A percentile compares a stretch with the other conserved stretches of the same genome.
Conservation (phyloP, 1,140 invertebrate genomes). For the Hyposmocoma kahamanoa region DNA sequence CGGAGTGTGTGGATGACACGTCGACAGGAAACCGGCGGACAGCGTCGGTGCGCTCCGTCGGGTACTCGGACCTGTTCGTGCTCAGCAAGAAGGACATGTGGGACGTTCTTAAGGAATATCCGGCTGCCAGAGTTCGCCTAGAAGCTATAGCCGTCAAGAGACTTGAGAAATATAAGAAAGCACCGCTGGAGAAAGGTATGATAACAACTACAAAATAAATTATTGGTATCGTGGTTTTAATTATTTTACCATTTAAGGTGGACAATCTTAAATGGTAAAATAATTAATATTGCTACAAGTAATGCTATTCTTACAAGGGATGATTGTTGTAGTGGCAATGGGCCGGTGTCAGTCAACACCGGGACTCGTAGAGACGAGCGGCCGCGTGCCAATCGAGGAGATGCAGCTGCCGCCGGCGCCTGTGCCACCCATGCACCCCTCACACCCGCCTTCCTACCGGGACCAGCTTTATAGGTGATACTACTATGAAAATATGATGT, state of each 20-base stretch:
- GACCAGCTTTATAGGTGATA: conserved; percentile 69
- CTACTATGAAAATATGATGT: no score
- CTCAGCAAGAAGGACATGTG: conserved; percentile 99
- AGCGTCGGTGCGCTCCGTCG: conserved; percentile 96
- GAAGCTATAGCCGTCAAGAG: conserved; percentile 98
- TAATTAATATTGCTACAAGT: no score
- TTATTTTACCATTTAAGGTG: no score
- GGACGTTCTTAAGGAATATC: conserved; percentile 99
- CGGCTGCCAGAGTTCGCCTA: conserved; percentile 94
- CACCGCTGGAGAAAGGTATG: conserved; percentile 92
- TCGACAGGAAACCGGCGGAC: conserved; percentile 94
- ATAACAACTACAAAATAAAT: neutral
- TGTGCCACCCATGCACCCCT: conserved; percentile 49
- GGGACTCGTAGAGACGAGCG: conserved; percentile 92
- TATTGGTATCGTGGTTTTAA: no score
- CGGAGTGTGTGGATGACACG: conserved; percentile 71
- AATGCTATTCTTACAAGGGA: no score
- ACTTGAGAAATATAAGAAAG: conserved; percentile 96
- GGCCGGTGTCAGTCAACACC: conserved; percentile 96
- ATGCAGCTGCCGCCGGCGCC: conserved; percentile 84
- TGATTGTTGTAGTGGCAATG: conserved; percentile 90
- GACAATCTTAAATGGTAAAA: no score
- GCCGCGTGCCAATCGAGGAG: conserved; percentile 90
- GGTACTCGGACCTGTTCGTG: conserved; percentile 98
- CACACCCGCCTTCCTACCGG: conserved; percentile 69